Percentiles rank a stretch among this genome's conserved stretches.
Conservation (phyloP, 2,888 invertebrate genomes). For the Dromius quadrimaculatus region DNA sequence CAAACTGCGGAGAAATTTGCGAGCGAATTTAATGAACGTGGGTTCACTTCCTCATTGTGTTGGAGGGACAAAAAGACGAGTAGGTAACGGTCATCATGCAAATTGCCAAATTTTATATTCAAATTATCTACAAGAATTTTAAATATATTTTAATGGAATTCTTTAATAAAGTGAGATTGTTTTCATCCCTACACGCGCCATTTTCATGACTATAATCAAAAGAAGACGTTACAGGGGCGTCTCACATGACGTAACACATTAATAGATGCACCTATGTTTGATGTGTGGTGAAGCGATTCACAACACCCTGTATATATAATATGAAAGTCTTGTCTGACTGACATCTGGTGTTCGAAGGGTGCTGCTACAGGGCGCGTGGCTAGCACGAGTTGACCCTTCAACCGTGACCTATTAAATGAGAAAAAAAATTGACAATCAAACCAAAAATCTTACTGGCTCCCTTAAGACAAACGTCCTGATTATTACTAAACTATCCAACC, state of each 20-base stretch:
- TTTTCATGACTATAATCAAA: too few relatives aligned
- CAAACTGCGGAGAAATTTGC: slow-evolving; percentile 16
- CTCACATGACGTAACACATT: not conserved
- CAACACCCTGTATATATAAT: not conserved
- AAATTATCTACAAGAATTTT: slow-evolving; percentile 3
- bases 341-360: slow-evolving; percentile 16
- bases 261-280: not conserved
- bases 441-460: too few relatives aligned
- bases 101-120: not conserved
- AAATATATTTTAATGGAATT: slow-evolving; percentile 7
- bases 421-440: too few relatives aligned
- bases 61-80: not conserved
- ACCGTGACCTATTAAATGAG: too few relatives aligned
- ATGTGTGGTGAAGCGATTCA: not conserved
- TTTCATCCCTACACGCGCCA: too few relatives aligned
- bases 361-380: slow-evolving; percentile 1
- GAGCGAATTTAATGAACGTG: not conserved
- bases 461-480: too few relatives aligned
- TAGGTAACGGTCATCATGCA: not conserved
- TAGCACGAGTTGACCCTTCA: not conserved
- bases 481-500: too few relatives aligned
- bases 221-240: not conserved
- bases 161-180: too few relatives aligned
- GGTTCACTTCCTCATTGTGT: slow-evolving; percentile 10
- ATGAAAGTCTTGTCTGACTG: not conserved